These are phyloP conservation scores for Scalopus aquaticus DNA, from an alignment of 2,113 vertebrate species.

Conservation along the genomic window DNA sequence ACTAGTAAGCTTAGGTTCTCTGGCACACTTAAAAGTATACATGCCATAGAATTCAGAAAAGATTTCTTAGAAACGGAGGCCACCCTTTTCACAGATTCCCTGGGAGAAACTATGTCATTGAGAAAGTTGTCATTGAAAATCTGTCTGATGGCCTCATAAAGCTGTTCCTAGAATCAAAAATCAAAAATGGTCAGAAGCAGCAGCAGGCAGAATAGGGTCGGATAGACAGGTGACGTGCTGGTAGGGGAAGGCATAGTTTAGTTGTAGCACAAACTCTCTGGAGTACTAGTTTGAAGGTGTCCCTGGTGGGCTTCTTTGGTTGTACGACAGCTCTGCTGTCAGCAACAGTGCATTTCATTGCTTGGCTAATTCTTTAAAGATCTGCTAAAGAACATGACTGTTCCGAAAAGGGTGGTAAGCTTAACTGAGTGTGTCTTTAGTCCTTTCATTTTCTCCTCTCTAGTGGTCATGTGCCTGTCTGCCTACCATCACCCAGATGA, in stretches of 20 bases:
- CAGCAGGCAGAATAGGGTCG: not conserved
- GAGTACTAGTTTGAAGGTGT: not conserved
- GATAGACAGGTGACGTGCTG: not conserved
- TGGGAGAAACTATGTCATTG: too few relatives aligned
- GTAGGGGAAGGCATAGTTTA: not conserved
- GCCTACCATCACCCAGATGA: not conserved
- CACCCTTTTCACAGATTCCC: not conserved
- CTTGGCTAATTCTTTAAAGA: not conserved
- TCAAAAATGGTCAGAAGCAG: not conserved
- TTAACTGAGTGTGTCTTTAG: not conserved
- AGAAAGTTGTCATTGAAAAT: not conserved
- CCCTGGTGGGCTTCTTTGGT: not conserved
- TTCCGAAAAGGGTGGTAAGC: not conserved
- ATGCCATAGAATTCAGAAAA: not conserved
- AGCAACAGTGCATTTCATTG: conserved; percentile 12
- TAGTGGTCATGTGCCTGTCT: not conserved
- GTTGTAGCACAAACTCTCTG: not conserved
- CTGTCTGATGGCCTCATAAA: not conserved
- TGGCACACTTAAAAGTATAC: not conserved
- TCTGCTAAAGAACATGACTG: not conserved
- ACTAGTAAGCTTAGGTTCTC: not conserved
- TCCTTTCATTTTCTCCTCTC: conserved; percentile 12
- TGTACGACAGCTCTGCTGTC: not conserved
- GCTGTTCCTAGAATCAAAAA: not conserved
- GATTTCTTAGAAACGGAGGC: not conserved